Evolutionary conservation across 2,113 vertebrate species (phyloP).

Genomic region (Gulo gulo): DNA sequence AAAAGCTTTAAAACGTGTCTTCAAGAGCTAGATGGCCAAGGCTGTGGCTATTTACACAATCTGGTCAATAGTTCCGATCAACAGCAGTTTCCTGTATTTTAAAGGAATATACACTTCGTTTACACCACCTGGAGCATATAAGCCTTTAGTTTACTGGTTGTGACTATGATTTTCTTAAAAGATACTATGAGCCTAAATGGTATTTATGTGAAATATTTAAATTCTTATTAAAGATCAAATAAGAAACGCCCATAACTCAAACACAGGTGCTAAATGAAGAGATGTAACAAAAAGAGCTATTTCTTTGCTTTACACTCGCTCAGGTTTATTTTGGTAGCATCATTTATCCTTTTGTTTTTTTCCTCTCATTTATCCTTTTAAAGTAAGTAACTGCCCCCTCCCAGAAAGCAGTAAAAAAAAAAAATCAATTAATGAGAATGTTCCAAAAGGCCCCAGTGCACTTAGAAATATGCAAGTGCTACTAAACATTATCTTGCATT

Average conservation of each 20-base stretch:
- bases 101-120: not conserved
- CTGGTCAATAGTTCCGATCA: not conserved
- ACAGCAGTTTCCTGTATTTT: slow-evolving; percentile 25
- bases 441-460: not conserved
- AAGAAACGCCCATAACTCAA: slow-evolving; percentile 35
- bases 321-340: not conserved
- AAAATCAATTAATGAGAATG: not conserved
- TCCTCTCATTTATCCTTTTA: not conserved
- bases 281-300: not conserved
- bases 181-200: not conserved
- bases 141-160: not conserved
- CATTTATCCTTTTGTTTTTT: not conserved
- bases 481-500: not conserved
- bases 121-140: not conserved
- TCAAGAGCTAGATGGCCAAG: not conserved
- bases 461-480: not conserved
- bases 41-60: not conserved
- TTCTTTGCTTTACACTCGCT: not conserved
- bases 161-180: not conserved
- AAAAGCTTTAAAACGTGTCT: not conserved
- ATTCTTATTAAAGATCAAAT: slow-evolving; percentile 19
- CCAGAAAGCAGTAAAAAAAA: not conserved
- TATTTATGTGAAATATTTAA: not conserved
- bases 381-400: not conserved
- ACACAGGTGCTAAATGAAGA: not conserved